These are phyloP conservation scores for Dolichoris vasculosae DNA, from an alignment of 1,140 invertebrate genomes.

Conservation along the genomic window DNA sequence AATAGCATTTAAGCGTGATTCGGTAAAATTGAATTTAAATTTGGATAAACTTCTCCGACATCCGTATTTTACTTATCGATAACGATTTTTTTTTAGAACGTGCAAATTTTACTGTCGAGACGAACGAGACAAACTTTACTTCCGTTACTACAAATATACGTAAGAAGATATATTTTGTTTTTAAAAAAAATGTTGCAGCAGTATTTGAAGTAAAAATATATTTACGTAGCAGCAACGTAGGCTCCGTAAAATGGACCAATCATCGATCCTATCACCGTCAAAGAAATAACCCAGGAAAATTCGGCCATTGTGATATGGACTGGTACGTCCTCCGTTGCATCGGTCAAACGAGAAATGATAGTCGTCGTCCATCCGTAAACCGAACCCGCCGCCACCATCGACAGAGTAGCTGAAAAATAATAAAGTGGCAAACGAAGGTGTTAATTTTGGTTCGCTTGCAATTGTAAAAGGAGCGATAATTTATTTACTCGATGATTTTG, in stretches of 20 bases:
- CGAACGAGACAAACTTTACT: not conserved
- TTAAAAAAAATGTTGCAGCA: not conserved
- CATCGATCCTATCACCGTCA: constrained; percentile 73
- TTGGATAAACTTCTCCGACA: too few species aligned
- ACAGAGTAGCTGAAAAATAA: constrained; percentile 67
- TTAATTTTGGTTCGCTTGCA: not conserved
- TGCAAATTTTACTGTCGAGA: too few species aligned
- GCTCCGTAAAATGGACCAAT: constrained; percentile 73
- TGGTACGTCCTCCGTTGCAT: constrained; percentile 55
- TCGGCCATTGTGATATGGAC: constrained; percentile 64
- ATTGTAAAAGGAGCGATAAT: not conserved
- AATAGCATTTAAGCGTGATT: too few species aligned
- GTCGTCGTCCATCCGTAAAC: constrained; percentile 72
- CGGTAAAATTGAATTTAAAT: too few species aligned
- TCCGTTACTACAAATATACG: not conserved
- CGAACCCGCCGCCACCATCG: constrained; percentile 71
- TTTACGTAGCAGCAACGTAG: constrained; percentile 63
- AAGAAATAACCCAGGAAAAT: constrained; percentile 69
- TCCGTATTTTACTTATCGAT: too few species aligned
- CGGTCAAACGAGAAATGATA: constrained; percentile 61
- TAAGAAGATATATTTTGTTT: too few species aligned
- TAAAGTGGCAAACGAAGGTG: not conserved
- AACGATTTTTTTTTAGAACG: too few species aligned
- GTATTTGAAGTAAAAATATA: constrained; percentile 20
- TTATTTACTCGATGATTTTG: not conserved